These are phyloP conservation scores for Zaprionus davidi DNA, from an alignment of 1,140 invertebrate species.

Conservation along the genomic window DNA sequence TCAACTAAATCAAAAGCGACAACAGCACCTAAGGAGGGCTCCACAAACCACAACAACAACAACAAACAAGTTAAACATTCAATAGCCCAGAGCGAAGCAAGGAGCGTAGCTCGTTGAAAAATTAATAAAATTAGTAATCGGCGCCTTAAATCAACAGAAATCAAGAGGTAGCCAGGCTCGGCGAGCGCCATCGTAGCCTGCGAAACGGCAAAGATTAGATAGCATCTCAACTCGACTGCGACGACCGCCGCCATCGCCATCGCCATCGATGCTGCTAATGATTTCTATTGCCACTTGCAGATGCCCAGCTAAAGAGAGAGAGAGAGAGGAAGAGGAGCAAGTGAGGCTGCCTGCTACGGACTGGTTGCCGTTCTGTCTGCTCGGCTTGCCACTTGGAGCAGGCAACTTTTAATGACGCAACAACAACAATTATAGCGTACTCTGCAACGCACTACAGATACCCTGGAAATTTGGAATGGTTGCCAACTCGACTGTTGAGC, in stretches of 20 bases:
- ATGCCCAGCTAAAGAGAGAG: slow-evolving; percentile 11
- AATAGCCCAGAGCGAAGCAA: slow-evolving; percentile 38
- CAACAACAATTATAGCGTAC: slow-evolving; percentile 47
- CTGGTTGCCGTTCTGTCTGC: slow-evolving; percentile 58
- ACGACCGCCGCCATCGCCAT: slow-evolving; percentile 16
- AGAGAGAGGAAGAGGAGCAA: neutral
- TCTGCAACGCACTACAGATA: slow-evolving; percentile 7
- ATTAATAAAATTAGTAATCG: slow-evolving; percentile 83
- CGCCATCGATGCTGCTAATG: slow-evolving; percentile 70
- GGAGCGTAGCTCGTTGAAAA: slow-evolving; percentile 62
- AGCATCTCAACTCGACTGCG: slow-evolving; percentile 32
- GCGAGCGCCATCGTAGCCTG: slow-evolving; percentile 48
- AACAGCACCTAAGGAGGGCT: slow-evolving; percentile 64
- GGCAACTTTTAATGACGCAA: slow-evolving; percentile 67
- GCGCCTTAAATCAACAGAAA: slow-evolving; percentile 79
- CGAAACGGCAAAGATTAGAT: slow-evolving; percentile 73
- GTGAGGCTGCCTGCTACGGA: neutral
- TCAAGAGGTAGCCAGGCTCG: slow-evolving; percentile 60
- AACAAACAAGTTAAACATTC: slow-evolving; percentile 29
- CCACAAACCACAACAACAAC: slow-evolving; percentile 12
- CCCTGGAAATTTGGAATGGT: slow-evolving; percentile 7
- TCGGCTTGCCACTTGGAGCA: slow-evolving; percentile 45
- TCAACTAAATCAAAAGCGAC: slow-evolving; percentile 82
- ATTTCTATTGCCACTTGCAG: slow-evolving; percentile 73
- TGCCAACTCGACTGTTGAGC: neutral